Percentiles rank a stretch among this genome's conserved stretches.
These are phyloP conservation scores for Myotis pilosus DNA, from an alignment of 2,797 vertebrate genomes.

Conservation along the genomic window DNA sequence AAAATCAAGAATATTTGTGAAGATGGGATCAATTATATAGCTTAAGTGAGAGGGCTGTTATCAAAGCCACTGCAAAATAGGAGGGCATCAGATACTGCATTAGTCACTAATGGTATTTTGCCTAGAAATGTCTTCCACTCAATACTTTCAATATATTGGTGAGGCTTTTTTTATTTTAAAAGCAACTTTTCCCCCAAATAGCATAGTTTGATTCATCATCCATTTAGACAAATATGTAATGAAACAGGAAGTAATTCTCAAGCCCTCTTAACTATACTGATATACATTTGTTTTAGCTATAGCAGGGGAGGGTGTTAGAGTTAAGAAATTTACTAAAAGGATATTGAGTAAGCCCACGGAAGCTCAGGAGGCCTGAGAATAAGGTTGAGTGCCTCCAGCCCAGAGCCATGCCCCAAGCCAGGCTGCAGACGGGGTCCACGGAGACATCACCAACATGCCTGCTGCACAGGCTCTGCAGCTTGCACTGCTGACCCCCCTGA, in stretches of 20 bases:
- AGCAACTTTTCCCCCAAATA: conserved; percentile 60
- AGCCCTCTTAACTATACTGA: conserved; percentile 24
- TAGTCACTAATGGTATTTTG: conserved; percentile 8
- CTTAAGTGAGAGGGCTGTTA: not conserved
- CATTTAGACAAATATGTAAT: conserved; percentile 55
- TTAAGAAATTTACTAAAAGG: not conserved
- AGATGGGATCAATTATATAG: not conserved
- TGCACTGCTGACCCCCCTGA: not conserved
- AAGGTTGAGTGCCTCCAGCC: not conserved
- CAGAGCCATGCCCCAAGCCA: not conserved
- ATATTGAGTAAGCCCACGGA: not conserved
- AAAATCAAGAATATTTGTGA: not conserved
- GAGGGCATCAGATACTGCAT: not conserved
- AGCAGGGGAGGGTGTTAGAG: not conserved
- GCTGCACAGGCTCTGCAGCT: not conserved
- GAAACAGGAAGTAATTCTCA: conserved; percentile 58
- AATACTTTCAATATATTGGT: not conserved
- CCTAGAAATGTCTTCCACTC: conserved; percentile 31
- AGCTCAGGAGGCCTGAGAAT: not conserved
- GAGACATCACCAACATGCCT: not conserved
- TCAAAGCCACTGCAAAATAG: not conserved
- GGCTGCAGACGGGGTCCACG: not conserved
- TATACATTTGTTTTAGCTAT: not conserved
- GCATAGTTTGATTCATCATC: conserved; percentile 54
- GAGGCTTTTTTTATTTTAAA: not conserved